phyloP scores from a whole-genome alignment of 2,797 vertebrate genomes.

The Momotus momota region DNA sequence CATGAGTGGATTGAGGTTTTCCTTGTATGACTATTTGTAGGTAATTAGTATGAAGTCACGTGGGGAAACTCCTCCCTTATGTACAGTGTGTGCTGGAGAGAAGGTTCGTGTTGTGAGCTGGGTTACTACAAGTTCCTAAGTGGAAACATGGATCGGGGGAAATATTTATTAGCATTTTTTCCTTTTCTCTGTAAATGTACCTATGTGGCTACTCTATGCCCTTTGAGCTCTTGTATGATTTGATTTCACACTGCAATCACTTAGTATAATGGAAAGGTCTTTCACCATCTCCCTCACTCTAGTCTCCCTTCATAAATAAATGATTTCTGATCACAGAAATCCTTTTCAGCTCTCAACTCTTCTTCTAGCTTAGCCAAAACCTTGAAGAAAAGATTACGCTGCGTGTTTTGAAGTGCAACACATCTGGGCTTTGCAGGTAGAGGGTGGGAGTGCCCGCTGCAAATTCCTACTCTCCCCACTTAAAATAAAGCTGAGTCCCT shows the following conservation, averaged over 20 bases:
- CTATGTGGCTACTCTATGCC: neutral
- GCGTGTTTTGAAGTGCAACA: neutral
- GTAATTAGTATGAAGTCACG: conserved; percentile 57
- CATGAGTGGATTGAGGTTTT: conserved; percentile 53
- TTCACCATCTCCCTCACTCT: neutral
- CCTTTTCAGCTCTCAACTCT: neutral
- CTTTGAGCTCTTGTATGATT: neutral
- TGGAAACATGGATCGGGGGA: neutral
- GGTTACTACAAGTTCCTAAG: conserved; percentile 27
- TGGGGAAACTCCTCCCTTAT: conserved; percentile 33
- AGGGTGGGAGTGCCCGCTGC: neutral
- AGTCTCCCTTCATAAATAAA: conserved; percentile 50
- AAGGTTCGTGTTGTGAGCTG: neutral
- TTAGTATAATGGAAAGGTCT: neutral
- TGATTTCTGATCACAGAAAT: neutral
- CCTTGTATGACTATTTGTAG: conserved; percentile 45
- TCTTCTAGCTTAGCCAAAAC: neutral
- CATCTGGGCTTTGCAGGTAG: neutral
- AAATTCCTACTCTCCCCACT: neutral
- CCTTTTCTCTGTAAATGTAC: conserved; percentile 20
- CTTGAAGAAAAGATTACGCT: neutral
- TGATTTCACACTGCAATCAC: conserved; percentile 15
- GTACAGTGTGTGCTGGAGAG: neutral
- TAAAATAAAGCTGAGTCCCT: neutral
- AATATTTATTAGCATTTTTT: conserved; percentile 44